Conservation (phyloP, 2,888 invertebrate species). For the Plebejus argus region DNA sequence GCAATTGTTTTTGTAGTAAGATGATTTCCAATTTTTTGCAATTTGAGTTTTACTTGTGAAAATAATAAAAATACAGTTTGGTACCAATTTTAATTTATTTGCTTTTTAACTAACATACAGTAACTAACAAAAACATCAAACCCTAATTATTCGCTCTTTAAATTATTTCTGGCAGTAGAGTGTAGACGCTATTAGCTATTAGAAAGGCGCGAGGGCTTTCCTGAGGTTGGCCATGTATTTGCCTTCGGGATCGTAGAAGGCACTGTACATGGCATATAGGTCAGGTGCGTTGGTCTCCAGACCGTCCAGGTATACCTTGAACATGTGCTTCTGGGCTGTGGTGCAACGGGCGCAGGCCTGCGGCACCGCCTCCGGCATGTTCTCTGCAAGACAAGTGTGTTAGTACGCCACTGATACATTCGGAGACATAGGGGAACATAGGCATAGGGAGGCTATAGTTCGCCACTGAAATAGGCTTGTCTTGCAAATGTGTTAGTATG, state of each 20-base stretch:
- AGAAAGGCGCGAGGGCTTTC: background rate
- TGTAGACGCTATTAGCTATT: background rate
- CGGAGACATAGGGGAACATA: background rate
- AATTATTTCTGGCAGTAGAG: background rate
- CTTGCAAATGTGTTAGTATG: background rate
- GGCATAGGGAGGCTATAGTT: background rate
- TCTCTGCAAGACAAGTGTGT: background rate
- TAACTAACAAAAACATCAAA: background rate
- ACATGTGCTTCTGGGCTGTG: background rate
- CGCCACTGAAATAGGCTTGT: background rate
- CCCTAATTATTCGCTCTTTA: background rate
- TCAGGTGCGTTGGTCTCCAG: background rate
- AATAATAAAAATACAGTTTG: background rate
- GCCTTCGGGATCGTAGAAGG: constrained; percentile 6
- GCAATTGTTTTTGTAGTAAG: too few species aligned
- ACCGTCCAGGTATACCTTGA: background rate
- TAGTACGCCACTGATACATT: background rate
- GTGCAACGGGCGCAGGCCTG: constrained; percentile 16
- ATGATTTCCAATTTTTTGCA: too few species aligned
- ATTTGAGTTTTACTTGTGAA: too few species aligned
- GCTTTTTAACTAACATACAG: background rate
- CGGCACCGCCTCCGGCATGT: constrained; percentile 8
- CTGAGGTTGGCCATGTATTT: background rate
- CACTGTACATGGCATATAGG: background rate
- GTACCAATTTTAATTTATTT: constrained; percentile 13